phyloP scores from a whole-genome alignment of 2,113 vertebrate genomes.

The Callorhinus ursinus region DNA sequence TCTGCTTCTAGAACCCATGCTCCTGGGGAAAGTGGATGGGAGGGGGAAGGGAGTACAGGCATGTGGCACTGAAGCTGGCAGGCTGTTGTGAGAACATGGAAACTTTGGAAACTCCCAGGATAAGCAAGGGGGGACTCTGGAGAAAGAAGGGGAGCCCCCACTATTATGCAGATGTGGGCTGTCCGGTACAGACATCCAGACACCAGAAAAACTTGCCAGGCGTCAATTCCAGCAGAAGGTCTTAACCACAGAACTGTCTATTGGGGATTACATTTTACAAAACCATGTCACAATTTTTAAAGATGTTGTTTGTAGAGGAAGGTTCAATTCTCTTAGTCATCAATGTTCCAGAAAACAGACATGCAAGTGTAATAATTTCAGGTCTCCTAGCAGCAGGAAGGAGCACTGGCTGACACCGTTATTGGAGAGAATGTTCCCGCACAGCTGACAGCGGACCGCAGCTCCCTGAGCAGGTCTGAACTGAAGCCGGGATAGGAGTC shows the following conservation, averaged over 20 bases:
- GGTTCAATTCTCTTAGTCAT: not conserved
- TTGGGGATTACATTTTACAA: not conserved
- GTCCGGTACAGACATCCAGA: not conserved
- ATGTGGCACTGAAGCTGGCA: not conserved
- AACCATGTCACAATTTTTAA: not conserved
- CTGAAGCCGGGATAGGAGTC: not conserved
- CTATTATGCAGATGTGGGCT: not conserved
- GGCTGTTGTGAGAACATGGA: not conserved
- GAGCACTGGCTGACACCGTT: not conserved
- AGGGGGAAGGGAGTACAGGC: not conserved
- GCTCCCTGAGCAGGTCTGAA: not conserved
- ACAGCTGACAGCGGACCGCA: not conserved
- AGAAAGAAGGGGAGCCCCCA: not conserved
- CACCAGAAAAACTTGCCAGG: not conserved
- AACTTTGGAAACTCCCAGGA: not conserved
- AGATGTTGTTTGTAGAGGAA: not conserved
- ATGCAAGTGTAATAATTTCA: not conserved
- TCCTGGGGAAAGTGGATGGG: not conserved
- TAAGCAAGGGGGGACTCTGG: not conserved
- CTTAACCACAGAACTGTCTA: not conserved
- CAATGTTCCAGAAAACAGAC: not conserved
- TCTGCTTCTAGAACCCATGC: not conserved
- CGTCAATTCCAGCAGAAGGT: not conserved
- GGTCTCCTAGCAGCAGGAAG: not conserved
- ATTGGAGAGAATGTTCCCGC: not conserved